Evolutionary conservation across 2,113 vertebrate species (phyloP).

Genomic region (Alligator sinensis): DNA sequence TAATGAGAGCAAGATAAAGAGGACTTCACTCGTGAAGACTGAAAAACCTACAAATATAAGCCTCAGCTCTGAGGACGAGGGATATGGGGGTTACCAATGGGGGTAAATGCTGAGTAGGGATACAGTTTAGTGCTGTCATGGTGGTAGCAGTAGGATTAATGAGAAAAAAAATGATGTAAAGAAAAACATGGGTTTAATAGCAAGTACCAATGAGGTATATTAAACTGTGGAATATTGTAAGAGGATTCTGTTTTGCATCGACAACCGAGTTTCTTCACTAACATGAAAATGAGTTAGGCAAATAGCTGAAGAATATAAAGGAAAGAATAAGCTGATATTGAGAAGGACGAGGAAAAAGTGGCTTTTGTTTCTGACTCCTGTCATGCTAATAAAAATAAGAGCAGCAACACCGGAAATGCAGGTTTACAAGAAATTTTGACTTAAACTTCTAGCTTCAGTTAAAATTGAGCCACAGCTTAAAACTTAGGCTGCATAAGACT

Average conservation of each 20-base stretch:
- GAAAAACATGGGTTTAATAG: conserved; percentile 43
- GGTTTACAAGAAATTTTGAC: not conserved
- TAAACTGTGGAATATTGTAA: conserved; percentile 1
- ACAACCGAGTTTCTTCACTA: conserved; percentile 53
- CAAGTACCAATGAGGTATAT: not conserved
- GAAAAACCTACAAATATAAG: conserved; percentile 43
- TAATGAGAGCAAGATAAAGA: no score
- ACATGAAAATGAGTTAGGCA: conserved; percentile 62
- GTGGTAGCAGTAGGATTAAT: conserved; percentile 53
- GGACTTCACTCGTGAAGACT: not conserved
- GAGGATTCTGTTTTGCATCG: conserved; percentile 25
- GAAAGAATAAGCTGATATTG: conserved; percentile 39
- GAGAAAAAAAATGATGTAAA: conserved; percentile 56
- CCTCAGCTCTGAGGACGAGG: conserved; percentile 56
- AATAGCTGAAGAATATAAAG: conserved; percentile 13
- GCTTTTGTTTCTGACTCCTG: conserved; percentile 25
- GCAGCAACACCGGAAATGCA: not conserved
- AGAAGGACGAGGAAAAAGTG: conserved; percentile 16
- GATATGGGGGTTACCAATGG: conserved; percentile 46
- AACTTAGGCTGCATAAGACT: no score
- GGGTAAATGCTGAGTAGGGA: conserved; percentile 45
- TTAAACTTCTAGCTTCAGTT: no score
- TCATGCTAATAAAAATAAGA: not conserved
- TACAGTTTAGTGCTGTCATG: conserved; percentile 40
- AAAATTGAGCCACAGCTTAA: no score